Conservation (phyloP, 1,140 invertebrate species). For the Zaprionus vittiger region DNA sequence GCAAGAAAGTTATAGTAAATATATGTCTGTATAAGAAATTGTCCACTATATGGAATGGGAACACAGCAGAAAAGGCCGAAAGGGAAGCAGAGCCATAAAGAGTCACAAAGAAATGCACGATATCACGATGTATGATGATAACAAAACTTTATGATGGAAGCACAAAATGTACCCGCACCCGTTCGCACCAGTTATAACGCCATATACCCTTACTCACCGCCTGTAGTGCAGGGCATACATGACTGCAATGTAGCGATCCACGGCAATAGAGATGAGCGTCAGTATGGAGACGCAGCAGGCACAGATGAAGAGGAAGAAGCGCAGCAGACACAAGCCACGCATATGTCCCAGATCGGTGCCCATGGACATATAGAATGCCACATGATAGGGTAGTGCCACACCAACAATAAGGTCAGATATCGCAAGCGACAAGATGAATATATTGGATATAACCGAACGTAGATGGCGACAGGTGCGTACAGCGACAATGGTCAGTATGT, state of each 20-base stretch:
- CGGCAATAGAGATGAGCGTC: slow-evolving; percentile 92
- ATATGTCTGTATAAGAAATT: not conserved
- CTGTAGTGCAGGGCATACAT: slow-evolving; percentile 92
- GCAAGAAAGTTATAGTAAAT: not conserved
- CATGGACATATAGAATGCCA: slow-evolving; percentile 88
- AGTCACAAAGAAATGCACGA: slow-evolving; percentile 1
- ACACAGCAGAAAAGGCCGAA: not conserved
- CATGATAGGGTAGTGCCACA: slow-evolving; percentile 89
- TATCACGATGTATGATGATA: slow-evolving; percentile 8
- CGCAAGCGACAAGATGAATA: slow-evolving; percentile 90
- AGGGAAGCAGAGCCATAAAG: slow-evolving; percentile 2
- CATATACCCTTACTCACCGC: slow-evolving; percentile 70
- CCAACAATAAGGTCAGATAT: slow-evolving; percentile 91
- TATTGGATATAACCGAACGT: slow-evolving; percentile 86
- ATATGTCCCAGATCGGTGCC: slow-evolving; percentile 85
- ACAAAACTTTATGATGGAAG: slow-evolving; percentile 8
- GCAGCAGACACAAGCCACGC: slow-evolving; percentile 87
- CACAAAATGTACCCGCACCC: slow-evolving; percentile 5
- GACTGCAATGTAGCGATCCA: slow-evolving; percentile 93
- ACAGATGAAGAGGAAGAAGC: slow-evolving; percentile 89
- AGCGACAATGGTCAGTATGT: slow-evolving; percentile 89
- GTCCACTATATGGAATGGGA: not conserved
- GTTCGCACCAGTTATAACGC: not conserved
- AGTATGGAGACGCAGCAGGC: slow-evolving; percentile 91
- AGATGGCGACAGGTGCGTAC: slow-evolving; percentile 88